These are phyloP conservation scores for Hymenochirus boettgeri DNA, from an alignment of 2,113 vertebrate genomes.

Conservation along the genomic window DNA sequence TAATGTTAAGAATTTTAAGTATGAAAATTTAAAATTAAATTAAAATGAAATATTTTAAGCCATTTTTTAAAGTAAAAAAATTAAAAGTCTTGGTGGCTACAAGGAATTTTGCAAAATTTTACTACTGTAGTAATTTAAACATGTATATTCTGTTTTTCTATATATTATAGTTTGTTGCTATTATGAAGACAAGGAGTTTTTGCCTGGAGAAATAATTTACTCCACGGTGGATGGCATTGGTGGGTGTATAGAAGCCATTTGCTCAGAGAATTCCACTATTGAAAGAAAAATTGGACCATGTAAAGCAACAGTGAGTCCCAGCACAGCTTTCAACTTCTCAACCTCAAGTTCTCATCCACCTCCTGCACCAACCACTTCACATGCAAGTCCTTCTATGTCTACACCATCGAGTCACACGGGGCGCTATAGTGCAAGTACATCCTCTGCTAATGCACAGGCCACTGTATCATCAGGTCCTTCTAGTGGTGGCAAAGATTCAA, in stretches of 20 bases:
- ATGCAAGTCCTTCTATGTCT: not conserved
- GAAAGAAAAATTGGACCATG: constrained; percentile 41
- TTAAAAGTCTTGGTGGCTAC: no score
- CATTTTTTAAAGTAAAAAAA: no score
- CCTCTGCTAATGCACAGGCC: not conserved
- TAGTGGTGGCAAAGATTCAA: not conserved
- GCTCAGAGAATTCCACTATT: constrained; percentile 57
- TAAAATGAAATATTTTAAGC: no score
- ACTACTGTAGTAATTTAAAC: no score
- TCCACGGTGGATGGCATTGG: constrained; percentile 66
- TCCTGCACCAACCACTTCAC: not conserved
- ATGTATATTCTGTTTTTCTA: not conserved
- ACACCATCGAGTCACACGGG: not conserved
- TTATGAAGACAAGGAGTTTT: constrained; percentile 58
- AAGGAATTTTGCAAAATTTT: no score
- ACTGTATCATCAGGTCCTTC: not conserved
- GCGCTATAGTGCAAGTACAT: not conserved
- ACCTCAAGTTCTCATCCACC: not conserved
- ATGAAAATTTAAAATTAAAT: no score
- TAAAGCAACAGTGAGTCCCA: constrained; percentile 5
- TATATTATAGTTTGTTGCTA: constrained; percentile 51
- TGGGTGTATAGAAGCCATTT: constrained; percentile 63
- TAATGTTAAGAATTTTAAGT: no score
- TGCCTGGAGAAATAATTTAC: constrained; percentile 61
- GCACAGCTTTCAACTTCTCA: constrained; percentile 8